Conservation (phyloP, 1,140 invertebrate genomes). For the Macrobrachium rosenbergii region DNA sequence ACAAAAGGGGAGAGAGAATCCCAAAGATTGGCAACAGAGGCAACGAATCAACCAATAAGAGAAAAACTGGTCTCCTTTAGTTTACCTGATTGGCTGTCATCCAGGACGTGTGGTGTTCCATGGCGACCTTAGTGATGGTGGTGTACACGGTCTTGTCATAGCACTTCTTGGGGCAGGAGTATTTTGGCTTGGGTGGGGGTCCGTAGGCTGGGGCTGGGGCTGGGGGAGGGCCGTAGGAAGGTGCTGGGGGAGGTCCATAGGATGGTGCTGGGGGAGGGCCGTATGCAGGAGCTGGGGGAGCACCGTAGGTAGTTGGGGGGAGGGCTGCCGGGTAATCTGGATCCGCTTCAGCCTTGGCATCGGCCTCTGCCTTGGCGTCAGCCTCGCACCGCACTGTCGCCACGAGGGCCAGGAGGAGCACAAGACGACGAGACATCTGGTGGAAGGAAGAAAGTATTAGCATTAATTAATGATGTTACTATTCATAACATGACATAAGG, state of each 20-base stretch:
- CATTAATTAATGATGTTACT: no score
- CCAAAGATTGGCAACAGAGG: no score
- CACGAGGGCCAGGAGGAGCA: constrained; percentile 10
- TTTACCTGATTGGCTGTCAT: constrained; percentile 58
- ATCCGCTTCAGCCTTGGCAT: constrained; percentile 57
- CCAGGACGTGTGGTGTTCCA: constrained; percentile 64
- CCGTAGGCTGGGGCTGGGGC: constrained; percentile 60
- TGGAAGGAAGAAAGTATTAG: not conserved
- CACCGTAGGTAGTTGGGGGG: constrained; percentile 48
- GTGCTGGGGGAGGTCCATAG: constrained; percentile 35
- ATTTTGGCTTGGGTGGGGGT: constrained; percentile 63
- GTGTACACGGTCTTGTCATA: constrained; percentile 65
- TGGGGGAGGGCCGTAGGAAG: constrained; percentile 29
- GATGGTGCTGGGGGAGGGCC: constrained; percentile 31
- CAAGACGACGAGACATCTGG: constrained; percentile 30
- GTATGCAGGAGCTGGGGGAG: constrained; percentile 49
- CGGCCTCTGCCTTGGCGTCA: constrained; percentile 52
- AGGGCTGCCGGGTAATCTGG: constrained; percentile 50
- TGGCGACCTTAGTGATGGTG: constrained; percentile 62
- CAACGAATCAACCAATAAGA: not conserved
- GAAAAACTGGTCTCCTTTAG: not conserved
- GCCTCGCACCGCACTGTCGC: constrained; percentile 30
- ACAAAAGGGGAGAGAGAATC: no score
- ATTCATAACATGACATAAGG: no score
- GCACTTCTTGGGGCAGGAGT: constrained; percentile 63